phyloP scores from a whole-genome alignment of 2,888 invertebrate species.

The Mythimna albipuncta region DNA sequence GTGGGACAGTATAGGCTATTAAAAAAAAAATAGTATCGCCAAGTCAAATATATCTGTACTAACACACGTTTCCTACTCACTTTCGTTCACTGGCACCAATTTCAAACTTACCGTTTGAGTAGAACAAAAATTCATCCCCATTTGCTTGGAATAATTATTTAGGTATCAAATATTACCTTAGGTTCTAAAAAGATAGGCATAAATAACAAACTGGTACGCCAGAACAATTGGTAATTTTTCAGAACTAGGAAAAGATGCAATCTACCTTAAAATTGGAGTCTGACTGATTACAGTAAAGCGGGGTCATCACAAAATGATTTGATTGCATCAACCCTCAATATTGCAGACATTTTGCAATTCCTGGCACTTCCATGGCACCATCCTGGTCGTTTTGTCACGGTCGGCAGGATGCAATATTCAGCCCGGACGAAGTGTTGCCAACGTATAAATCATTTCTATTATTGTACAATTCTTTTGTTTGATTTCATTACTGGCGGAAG shows the following conservation, averaged over 20 bases:
- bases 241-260: background rate
- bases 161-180: too few relatives aligned
- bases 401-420: conserved; percentile 71
- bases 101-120: too few relatives aligned
- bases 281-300: background rate
- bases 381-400: conserved; percentile 58
- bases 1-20: too few relatives aligned
- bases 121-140: too few relatives aligned
- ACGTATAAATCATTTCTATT: conserved; percentile 7
- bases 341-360: conserved; percentile 39
- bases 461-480: conserved; percentile 28
- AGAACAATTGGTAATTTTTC: background rate
- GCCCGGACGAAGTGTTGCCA: conserved; percentile 59
- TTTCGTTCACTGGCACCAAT: too few relatives aligned
- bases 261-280: background rate
- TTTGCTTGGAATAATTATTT: too few relatives aligned
- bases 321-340: conserved; percentile 33
- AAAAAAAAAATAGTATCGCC: too few relatives aligned
- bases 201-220: background rate
- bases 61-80: too few relatives aligned
- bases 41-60: too few relatives aligned
- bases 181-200: too few relatives aligned
- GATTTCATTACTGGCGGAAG: background rate
- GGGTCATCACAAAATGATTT: conserved; percentile 1
- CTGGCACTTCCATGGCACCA: conserved; percentile 48